Conservation (phyloP, 2,113 vertebrate genomes). For the Buteo buteo region DNA sequence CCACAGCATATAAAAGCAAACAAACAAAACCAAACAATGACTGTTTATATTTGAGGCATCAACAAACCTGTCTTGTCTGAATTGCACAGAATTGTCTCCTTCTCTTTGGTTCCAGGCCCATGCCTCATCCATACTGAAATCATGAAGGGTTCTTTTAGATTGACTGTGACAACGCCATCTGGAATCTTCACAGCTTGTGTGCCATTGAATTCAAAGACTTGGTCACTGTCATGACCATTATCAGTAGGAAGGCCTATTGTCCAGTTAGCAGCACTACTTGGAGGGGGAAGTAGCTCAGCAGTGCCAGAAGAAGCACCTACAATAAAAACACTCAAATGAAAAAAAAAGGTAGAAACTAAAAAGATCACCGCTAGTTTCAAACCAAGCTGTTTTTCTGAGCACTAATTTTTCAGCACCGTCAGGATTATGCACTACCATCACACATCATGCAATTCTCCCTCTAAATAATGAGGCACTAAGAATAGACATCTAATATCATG, state of each 20-base stretch:
- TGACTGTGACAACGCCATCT: slow-evolving; percentile 80
- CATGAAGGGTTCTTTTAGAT: slow-evolving; percentile 87
- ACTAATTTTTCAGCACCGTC: background rate
- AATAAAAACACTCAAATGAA: background rate
- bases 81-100: slow-evolving; percentile 94
- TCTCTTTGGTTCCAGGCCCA: slow-evolving; percentile 84
- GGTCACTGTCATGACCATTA: slow-evolving; percentile 96
- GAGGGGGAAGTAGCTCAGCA: slow-evolving; percentile 89
- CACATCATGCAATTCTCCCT: background rate
- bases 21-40: fast-evolving
- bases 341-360: background rate
- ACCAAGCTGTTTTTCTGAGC: background rate
- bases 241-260: slow-evolving; percentile 90
- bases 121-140: slow-evolving; percentile 97
- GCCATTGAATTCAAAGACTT: slow-evolving; percentile 97
- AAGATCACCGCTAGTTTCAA: background rate
- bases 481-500: background rate
- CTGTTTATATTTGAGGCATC: fast-evolving
- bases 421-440: background rate
- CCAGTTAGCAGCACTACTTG: slow-evolving; percentile 88
- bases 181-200: slow-evolving; percentile 92
- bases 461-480: background rate
- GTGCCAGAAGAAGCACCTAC: slow-evolving; percentile 86
- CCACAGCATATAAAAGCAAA: background rate
- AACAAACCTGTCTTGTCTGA: slow-evolving; percentile 91